Conservation (phyloP, 2,888 invertebrate species). For the Calephelis perditalis region DNA sequence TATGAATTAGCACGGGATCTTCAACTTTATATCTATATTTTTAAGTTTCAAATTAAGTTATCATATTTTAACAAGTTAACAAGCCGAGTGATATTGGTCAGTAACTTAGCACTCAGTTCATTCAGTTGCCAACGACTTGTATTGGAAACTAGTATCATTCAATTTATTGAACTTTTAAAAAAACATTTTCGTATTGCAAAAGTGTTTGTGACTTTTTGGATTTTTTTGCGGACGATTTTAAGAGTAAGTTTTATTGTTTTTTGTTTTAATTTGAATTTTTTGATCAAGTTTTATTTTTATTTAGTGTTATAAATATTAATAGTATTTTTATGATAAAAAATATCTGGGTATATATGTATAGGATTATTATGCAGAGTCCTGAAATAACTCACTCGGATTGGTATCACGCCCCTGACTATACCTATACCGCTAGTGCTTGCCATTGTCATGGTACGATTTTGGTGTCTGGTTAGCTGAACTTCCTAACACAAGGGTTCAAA, state of each 20-base stretch:
- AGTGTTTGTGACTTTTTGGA: constrained; percentile 6
- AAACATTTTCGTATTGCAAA: neutral
- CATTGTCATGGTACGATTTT: no score
- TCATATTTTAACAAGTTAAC: constrained; percentile 32
- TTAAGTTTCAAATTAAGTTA: constrained; percentile 32
- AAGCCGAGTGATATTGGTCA: constrained; percentile 11
- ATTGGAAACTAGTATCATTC: constrained; percentile 2
- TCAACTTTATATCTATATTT: constrained; percentile 13
- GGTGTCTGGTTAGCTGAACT: no score
- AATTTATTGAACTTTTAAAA: neutral
- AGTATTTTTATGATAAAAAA: no score
- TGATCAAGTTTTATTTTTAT: no score
- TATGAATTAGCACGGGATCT: constrained; percentile 16
- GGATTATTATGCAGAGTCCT: no score
- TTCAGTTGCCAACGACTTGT: constrained; percentile 10
- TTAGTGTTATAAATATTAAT: no score
- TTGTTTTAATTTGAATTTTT: neutral
- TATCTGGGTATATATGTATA: no score
- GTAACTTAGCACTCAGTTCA: constrained; percentile 12
- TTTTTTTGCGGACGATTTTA: neutral
- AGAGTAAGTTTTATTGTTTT: neutral
- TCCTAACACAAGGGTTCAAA: no score
- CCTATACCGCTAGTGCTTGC: no score
- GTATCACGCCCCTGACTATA: no score
- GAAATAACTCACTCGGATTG: no score